phyloP scores from a whole-genome alignment of 2,888 invertebrate genomes.

The Tolmerus cingulatus region DNA sequence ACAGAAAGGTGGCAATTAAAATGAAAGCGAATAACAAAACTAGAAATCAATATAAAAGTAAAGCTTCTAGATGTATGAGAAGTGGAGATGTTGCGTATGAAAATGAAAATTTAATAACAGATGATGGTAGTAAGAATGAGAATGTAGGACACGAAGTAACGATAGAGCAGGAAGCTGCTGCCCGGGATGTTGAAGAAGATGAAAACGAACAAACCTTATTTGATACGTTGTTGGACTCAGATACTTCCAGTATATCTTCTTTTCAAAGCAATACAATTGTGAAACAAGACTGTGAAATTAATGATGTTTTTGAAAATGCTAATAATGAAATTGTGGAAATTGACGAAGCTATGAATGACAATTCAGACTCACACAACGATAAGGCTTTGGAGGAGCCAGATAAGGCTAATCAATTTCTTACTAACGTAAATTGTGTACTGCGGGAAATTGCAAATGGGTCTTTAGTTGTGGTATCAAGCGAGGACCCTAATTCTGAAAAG shows the following conservation, averaged over 20 bases:
- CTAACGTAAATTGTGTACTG: constrained; percentile 57
- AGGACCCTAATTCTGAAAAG: constrained; percentile 55
- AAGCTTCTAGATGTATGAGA: constrained; percentile 29
- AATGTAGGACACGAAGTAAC: background rate
- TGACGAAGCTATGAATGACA: background rate
- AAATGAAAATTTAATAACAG: constrained; percentile 34
- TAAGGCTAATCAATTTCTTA: constrained; percentile 26
- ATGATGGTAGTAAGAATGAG: background rate
- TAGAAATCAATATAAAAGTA: background rate
- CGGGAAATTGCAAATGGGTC: constrained; percentile 58
- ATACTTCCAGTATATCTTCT: background rate
- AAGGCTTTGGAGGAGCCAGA: background rate
- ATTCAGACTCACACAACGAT: background rate
- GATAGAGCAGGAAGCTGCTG: background rate
- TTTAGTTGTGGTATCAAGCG: constrained; percentile 59
- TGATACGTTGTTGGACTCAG: background rate
- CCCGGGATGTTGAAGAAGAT: background rate
- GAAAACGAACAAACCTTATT: background rate
- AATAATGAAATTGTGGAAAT: background rate
- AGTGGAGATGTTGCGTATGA: constrained; percentile 47
- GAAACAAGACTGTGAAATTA: background rate
- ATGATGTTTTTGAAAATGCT: background rate
- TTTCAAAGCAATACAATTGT: background rate
- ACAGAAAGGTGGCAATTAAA: background rate
- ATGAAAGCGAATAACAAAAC: background rate